phyloP scores from a whole-genome alignment of 2,888 invertebrate species.

The Mechanitis messenoides region DNA sequence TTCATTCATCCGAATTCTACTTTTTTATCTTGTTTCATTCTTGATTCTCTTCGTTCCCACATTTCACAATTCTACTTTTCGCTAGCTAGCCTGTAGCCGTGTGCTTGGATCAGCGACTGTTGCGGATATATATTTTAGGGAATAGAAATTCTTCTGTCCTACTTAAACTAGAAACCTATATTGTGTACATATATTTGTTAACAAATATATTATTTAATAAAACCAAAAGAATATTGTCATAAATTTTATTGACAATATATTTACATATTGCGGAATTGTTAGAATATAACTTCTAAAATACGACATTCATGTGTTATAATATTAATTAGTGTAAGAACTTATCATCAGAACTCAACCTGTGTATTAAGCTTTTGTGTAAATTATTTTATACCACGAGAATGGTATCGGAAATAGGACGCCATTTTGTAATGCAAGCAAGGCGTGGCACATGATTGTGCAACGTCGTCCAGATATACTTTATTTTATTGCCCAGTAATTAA shows the following conservation, averaged over 20 bases:
- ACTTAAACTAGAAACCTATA: slow-evolving; percentile 39
- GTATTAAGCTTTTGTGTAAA: slow-evolving; percentile 28
- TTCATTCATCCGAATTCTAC: neutral
- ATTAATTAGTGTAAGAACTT: slow-evolving; percentile 20
- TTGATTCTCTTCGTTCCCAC: slow-evolving; percentile 4
- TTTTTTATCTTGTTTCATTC: slow-evolving; percentile 7
- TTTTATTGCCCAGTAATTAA: slow-evolving; percentile 43
- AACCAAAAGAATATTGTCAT: neutral
- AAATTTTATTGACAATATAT: neutral
- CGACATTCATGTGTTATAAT: slow-evolving; percentile 11
- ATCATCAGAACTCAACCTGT: slow-evolving; percentile 14
- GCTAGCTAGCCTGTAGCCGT: slow-evolving; percentile 44
- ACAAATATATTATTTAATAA: slow-evolving; percentile 5
- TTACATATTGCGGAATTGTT: neutral
- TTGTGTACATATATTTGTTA: slow-evolving; percentile 14
- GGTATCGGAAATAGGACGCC: slow-evolving; percentile 47
- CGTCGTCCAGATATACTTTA: slow-evolving; percentile 39
- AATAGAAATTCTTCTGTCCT: slow-evolving; percentile 35
- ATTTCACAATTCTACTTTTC: slow-evolving; percentile 20
- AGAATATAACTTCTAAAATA: neutral
- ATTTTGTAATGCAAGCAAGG: slow-evolving; percentile 58
- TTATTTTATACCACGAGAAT: slow-evolving; percentile 13
- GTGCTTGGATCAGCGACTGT: slow-evolving; percentile 39
- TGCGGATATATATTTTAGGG: slow-evolving; percentile 28
- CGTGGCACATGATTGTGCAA: slow-evolving; percentile 51